Evolutionary conservation across 2,113 vertebrate species (phyloP), one percentile per base, ranked within the genome.

Genomic region (Aviceda subcristata): DNA sequence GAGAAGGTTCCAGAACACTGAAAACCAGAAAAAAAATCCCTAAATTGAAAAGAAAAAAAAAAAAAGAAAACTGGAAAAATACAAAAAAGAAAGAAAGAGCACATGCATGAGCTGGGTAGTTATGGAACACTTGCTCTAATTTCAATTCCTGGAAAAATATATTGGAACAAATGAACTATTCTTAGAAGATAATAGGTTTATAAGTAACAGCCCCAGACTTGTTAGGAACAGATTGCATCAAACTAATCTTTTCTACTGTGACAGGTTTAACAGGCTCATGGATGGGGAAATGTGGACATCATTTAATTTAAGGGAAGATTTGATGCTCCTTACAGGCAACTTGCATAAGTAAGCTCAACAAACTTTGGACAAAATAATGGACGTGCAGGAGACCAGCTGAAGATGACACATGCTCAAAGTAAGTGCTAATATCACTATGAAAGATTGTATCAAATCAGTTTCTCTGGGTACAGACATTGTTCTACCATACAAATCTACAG

Each of bases 141-240:
- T 94, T 77, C 45, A 92, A 56, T 89, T 92, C 84, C 77, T 89
- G 73, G 53, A 92, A 92, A 81, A 96, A 91, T 55, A 64, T 36
- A 87, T n/a, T 78, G 56, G 77, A 82, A 74, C n/a, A 91, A 84
- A 86, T 63, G 2, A 84, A 81, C 76, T 90, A 53, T 85, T 94
- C 92, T 94, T 92, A 92, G 84, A 81, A 85, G 87, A 94, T 60
- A 85, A 23, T 36, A 87, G 48, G 72, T 81, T 96, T 83, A 51
- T 87, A 89, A 91, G 69, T 68, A 94, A 92, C 93, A 96, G 72
- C 81, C 27, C 27, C 46, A 78, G 91, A 92, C 77, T 85, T 82
- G 87, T 68, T 46, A 72, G 62, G n/a, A 67, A 12, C 56, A 81
- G 83, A 91, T 27, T 89, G n/a, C 68, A 87, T 72, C 77, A 67